Evolutionary conservation across 2,113 vertebrate species (phyloP).

Genomic region (Tupaia tana): DNA sequence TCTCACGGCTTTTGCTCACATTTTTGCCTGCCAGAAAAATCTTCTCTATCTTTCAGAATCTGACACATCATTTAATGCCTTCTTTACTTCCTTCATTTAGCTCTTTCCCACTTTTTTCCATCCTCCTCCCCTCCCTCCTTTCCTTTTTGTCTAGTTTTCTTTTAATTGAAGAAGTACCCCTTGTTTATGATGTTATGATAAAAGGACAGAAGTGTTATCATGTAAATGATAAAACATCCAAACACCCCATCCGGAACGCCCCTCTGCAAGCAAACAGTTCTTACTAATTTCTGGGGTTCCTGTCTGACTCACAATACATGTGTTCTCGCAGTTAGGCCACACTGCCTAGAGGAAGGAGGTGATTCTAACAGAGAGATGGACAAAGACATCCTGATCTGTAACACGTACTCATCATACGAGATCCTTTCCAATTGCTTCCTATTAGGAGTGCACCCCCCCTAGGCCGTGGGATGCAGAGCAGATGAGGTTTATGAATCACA

Average conservation of each 20-base stretch:
- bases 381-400: not conserved
- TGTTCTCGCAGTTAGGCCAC: not conserved
- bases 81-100: not conserved
- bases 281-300: not conserved
- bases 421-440: not conserved
- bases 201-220: not conserved
- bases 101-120: not conserved
- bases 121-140: rapidly evolving
- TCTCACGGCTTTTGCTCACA: not conserved
- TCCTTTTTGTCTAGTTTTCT: not conserved
- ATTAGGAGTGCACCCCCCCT: not conserved
- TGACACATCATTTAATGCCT: not conserved
- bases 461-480: not conserved
- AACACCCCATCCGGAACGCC: not conserved
- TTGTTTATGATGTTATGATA: not conserved
- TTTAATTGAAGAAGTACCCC: not conserved
- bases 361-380: not conserved
- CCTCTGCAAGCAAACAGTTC: not conserved
- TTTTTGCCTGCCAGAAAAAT: not conserved
- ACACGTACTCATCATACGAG: too few relatives aligned
- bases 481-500: not conserved
- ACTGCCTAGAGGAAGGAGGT: not conserved
- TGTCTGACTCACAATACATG: not conserved
- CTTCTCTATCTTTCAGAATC: slow-evolving; percentile 6
- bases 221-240: not conserved